These are phyloP conservation scores for Manduca sexta DNA, from an alignment of 1,140 invertebrate species.

Conservation along the genomic window DNA sequence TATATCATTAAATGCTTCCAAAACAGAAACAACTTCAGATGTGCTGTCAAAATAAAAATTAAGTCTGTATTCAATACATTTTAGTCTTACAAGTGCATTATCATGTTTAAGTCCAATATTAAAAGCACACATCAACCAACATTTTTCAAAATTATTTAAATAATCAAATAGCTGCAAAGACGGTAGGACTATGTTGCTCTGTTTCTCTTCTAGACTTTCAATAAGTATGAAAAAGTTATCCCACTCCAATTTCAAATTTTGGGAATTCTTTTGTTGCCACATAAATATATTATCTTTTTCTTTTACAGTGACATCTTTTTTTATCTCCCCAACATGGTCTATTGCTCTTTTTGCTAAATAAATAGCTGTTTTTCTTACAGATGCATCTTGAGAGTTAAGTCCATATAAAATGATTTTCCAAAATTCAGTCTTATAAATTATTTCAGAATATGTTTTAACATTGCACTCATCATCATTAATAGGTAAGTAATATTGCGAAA, in stretches of 20 bases:
- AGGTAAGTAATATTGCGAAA: conserved; percentile 55
- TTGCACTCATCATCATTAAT: conserved; percentile 16
- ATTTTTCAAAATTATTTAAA: conserved; percentile 28
- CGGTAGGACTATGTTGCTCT: conserved; percentile 59
- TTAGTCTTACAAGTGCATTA: conserved; percentile 43
- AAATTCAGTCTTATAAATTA: conserved; percentile 37
- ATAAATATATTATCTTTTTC: conserved; percentile 23
- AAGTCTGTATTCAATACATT: conserved; percentile 44
- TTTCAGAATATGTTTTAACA: conserved; percentile 25
- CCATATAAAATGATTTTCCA: conserved; percentile 46
- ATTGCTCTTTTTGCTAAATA: conserved; percentile 55
- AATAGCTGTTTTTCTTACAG: conserved; percentile 39
- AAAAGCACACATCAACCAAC: conserved; percentile 52
- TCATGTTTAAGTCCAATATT: conserved; percentile 56
- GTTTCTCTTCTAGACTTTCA: conserved; percentile 60
- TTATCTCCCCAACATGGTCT: conserved; percentile 32
- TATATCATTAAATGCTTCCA: conserved; percentile 52
- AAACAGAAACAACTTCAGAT: conserved; percentile 31
- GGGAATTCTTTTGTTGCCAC: conserved; percentile 33
- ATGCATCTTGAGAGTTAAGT: conserved; percentile 26
- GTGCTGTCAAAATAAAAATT: conserved; percentile 23
- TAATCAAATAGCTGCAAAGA: conserved; percentile 47
- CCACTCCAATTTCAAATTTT: conserved; percentile 35
- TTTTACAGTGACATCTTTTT: conserved; percentile 33
- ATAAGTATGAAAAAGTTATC: conserved; percentile 54